Evolutionary conservation across 2,888 invertebrate species (phyloP), one percentile per base, ranked within the genome.

Genomic region (Microdon myrmicae): DNA sequence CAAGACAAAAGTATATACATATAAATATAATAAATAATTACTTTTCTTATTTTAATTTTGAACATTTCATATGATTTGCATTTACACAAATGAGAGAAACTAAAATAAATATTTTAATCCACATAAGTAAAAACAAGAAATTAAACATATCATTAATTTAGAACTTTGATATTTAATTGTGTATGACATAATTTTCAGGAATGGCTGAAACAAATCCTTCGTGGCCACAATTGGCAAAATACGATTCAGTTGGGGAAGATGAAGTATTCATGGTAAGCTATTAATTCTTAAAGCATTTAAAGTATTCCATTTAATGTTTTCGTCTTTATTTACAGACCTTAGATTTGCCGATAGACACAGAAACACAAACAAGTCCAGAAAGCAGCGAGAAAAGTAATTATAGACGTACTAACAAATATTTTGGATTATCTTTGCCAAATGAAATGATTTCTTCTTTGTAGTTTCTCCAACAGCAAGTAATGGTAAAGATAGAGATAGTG

Each of bases 231-330:
- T 69, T 78, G 51, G 75, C 78, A 55, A 79, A 79, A 78, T 80
- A 85, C 81, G 85, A 86, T 79, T 85, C 91, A 73, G 89, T 90
- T 67, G 92, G 92, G 68, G 95, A 95, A 78, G 94, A 95, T 76
- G 94, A 95, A 78, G 94, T 96, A 71, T 96, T 96, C 82, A 94
- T 94, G 92, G 94, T 94, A 80, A 83, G 83, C 78, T 39, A 6
- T 37, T 29, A 4, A 8, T 3, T 14, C 25, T 45, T 0, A 4
- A n/a, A 25, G 16, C 2, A 6, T 2, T 4, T 22, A 6, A n/a
- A 4, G 13, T 3, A 1, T 7, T 4, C 2, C 12, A 31, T n/a
- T 38, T 34, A 47, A 25, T 28, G 26, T 39, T 37, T 29, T 8
- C 47, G 68, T 54, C 38, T 60, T 61, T 64, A 59, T 69, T 80